phyloP scores from a whole-genome alignment of 2,113 vertebrate genomes.

The Pteruthius melanotis region DNA sequence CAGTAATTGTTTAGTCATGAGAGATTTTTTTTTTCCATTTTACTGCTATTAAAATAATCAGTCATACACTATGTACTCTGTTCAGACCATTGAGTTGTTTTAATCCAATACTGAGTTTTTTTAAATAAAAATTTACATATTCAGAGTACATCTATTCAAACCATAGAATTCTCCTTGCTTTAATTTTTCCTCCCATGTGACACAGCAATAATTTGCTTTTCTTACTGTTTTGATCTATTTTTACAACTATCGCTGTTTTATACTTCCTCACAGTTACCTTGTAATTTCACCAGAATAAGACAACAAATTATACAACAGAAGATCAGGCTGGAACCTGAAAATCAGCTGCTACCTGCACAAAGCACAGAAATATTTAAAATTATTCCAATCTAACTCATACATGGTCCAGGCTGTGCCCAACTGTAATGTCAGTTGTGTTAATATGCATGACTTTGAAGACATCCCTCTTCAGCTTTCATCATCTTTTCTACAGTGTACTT shows the following conservation, averaged over 20 bases:
- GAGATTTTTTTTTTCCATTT: background rate
- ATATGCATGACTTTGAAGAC: background rate
- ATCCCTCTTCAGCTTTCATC: background rate
- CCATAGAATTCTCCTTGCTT: background rate
- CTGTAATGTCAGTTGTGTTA: background rate
- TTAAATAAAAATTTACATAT: background rate
- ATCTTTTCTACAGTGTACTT: background rate
- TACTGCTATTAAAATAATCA: background rate
- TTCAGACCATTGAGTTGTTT: background rate
- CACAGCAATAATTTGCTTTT: slow-evolving; percentile 5
- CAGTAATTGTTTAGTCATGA: background rate
- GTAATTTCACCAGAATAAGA: background rate
- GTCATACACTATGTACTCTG: background rate
- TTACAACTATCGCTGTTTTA: background rate
- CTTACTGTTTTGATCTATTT: slow-evolving; percentile 31
- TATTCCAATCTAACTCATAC: background rate
- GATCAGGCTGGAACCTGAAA: background rate
- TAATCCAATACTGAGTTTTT: background rate
- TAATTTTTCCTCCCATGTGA: background rate
- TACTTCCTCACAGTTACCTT: background rate
- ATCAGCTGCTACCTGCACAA: background rate
- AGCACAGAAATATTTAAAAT: background rate
- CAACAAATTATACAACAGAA: slow-evolving; percentile 13
- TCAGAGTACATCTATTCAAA: background rate
- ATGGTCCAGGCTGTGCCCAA: background rate